Percentiles rank a stretch among this genome's conserved stretches.
Conservation (phyloP, 2,113 vertebrate species). For the Chroicocephalus ridibundus region DNA sequence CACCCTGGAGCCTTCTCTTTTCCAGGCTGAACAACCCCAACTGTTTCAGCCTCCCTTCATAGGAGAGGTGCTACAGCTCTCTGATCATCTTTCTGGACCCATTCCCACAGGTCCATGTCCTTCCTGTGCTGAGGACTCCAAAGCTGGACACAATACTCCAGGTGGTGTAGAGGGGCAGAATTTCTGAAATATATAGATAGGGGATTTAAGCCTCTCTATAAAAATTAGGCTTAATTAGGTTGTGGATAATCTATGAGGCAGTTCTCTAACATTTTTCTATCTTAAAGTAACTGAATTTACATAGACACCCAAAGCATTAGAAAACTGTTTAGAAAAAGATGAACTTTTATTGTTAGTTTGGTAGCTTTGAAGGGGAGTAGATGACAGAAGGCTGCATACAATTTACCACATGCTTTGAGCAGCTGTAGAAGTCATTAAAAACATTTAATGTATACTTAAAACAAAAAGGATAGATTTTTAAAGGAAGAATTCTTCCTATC, state of each 20-base stretch:
- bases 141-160: too few relatives aligned
- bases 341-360: background rate
- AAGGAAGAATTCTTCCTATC: background rate
- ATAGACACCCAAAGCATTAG: background rate
- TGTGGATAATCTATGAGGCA: background rate
- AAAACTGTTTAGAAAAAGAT: background rate
- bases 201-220: background rate
- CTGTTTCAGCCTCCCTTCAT: too few relatives aligned
- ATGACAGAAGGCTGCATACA: background rate
- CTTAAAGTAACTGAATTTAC: background rate
- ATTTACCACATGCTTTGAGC: background rate
- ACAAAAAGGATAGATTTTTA: background rate
- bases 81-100: too few relatives aligned
- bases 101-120: too few relatives aligned
- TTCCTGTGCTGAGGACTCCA: too few relatives aligned
- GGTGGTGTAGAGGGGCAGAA: too few relatives aligned
- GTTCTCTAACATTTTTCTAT: background rate
- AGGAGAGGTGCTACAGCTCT: too few relatives aligned
- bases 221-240: background rate
- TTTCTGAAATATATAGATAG: background rate
- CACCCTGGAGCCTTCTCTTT: too few relatives aligned
- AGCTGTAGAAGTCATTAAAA: background rate
- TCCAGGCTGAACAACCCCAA: too few relatives aligned
- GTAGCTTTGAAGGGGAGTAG: background rate
- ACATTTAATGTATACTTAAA: accelerated